Conservation (phyloP, 2,888 invertebrate species). For the Phalera bucephala region DNA sequence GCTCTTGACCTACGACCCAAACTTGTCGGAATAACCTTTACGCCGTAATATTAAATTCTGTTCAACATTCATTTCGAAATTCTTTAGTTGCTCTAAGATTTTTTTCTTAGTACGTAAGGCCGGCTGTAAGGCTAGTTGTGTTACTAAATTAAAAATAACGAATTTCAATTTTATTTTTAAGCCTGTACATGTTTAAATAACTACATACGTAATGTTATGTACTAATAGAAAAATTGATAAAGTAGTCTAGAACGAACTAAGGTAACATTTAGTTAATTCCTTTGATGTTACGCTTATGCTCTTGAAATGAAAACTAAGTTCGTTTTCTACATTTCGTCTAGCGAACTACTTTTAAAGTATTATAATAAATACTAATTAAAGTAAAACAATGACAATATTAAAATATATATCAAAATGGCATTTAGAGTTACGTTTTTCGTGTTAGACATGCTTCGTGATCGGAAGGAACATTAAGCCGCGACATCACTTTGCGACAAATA, state of each 20-base stretch:
- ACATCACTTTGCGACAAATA: too few species aligned
- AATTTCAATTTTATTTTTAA: slow-evolving; percentile 57
- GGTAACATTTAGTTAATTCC: slow-evolving; percentile 39
- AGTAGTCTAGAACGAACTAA: slow-evolving; percentile 41
- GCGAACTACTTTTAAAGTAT: slow-evolving; percentile 71
- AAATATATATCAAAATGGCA: slow-evolving; percentile 71
- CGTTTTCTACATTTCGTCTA: slow-evolving; percentile 60
- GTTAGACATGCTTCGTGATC: slow-evolving; percentile 68
- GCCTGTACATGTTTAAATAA: slow-evolving; percentile 50
- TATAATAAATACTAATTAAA: slow-evolving; percentile 63
- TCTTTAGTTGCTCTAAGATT: too few species aligned
- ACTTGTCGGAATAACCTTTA: too few species aligned
- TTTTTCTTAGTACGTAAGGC: slow-evolving; percentile 11
- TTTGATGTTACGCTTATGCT: slow-evolving; percentile 46
- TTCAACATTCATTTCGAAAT: too few species aligned
- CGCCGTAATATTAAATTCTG: too few species aligned
- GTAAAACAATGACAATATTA: slow-evolving; percentile 81
- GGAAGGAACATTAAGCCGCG: too few species aligned
- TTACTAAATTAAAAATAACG: slow-evolving; percentile 49
- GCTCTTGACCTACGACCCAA: slow-evolving; percentile 20
- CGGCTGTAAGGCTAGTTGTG: slow-evolving; percentile 37
- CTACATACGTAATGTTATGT: slow-evolving; percentile 44
- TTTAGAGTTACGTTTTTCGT: slow-evolving; percentile 71
- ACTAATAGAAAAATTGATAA: slow-evolving; percentile 41
- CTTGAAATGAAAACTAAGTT: slow-evolving; percentile 46